Evolutionary conservation across 2,113 vertebrate species (phyloP), one percentile per base, ranked within the genome.

Genomic region (Sminthopsis crassicaudata): DNA sequence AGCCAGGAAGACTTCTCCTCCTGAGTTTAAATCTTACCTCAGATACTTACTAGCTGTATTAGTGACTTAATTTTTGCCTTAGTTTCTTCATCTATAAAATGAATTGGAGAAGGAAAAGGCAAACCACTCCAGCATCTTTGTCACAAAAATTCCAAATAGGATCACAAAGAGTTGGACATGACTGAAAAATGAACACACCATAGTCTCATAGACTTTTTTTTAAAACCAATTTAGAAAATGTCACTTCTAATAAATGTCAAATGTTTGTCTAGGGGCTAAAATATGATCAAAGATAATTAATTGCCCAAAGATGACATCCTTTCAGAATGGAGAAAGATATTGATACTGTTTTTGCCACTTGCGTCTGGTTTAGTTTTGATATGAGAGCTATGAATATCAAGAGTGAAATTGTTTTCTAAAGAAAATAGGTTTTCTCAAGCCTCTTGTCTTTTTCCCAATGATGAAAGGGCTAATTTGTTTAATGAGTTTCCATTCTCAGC

Each of bases 361-460:
- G 94, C 91, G 95, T 95, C 90, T 92, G 92, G 95, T 96, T 94
- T 97, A 94, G 90, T 97, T 60, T 55, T 46, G 95, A 54, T 93
- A 55, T 90, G 94, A 50, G 7, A 95, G 52, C 91, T 95, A 94
- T 95, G 95, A 92, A 94, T 89, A 57, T 55, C 91, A 97, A 46
- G 42, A 93, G 57, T 67, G 57, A 84, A 54, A 93, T 60, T 92
- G 92, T 57, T 92, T 95, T 92, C 90, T 90, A 96, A 6, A 90
- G 46, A 93, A 98, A 96, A 96, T 96, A 88, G 93, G 67, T 95
- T 94, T 97, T 96, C 92, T 94, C 27, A 36, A 96, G 93, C 42
- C n/a, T 94, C 91, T 90, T 10, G 48, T 93, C 55, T 90, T 95
- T 93, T 46, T 8, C 26, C 46, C 23, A 4, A 5, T 26, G 89